Conservation (phyloP, 2,113 vertebrate species). For the Crotophaga sulcirostris region DNA sequence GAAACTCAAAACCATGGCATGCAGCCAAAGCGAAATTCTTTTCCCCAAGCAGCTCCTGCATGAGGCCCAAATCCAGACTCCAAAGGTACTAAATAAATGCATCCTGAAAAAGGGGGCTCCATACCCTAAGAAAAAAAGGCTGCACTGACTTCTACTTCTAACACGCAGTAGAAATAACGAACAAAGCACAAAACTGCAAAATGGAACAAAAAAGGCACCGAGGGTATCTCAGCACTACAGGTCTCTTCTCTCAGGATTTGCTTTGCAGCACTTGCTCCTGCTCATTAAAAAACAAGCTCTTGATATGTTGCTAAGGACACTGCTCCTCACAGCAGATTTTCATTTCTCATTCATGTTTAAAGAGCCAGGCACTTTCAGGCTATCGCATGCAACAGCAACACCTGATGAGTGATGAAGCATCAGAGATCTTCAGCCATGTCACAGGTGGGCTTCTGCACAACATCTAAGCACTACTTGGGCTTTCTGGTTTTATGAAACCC, state of each 20-base stretch:
- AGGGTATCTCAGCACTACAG: not conserved
- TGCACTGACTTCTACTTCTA: not conserved
- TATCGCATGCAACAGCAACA: not conserved
- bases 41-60: too few relatives aligned
- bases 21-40: rapidly evolving
- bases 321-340: not conserved
- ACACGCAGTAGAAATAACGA: not conserved
- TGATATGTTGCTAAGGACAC: not conserved
- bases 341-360: too few relatives aligned
- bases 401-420: rapidly evolving
- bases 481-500: not conserved
- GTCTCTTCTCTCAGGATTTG: not conserved
- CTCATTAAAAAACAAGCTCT: not conserved
- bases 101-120: not conserved
- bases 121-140: not conserved
- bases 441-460: rapidly evolving
- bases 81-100: not conserved
- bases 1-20: not conserved
- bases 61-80: not conserved
- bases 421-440: not conserved
- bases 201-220: not conserved
- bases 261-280: not conserved
- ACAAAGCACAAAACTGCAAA: not conserved
- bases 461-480: too few relatives aligned
- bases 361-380: too few relatives aligned